phyloP scores from a whole-genome alignment of 2,797 vertebrate genomes.

The Gymnoscopelus microlampas region DNA sequence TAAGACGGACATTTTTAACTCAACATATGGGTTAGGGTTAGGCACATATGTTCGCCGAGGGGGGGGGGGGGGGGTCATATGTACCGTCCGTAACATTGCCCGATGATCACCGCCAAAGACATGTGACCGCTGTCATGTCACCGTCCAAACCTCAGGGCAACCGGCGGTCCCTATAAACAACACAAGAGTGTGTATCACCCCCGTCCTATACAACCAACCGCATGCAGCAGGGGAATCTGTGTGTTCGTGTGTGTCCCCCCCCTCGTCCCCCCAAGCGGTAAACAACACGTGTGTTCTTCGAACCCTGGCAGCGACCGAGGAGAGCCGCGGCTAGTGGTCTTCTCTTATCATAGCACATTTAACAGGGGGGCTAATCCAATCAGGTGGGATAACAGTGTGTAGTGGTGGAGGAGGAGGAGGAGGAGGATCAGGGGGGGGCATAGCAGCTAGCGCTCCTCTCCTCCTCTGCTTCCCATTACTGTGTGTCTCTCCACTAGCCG shows the following conservation, averaged over 20 bases:
- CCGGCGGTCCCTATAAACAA: not conserved
- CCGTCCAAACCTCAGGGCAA: not conserved
- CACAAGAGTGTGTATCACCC: not conserved
- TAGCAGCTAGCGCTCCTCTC: constrained; percentile 20
- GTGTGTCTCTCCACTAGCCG: constrained; percentile 62
- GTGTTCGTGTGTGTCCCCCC: constrained; percentile 32
- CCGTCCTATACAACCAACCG: constrained; percentile 9
- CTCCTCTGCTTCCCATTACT: constrained; percentile 81
- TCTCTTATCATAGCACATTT: constrained; percentile 82
- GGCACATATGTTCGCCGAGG: no score
- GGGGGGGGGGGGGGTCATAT: no score
- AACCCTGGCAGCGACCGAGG: constrained; percentile 40
- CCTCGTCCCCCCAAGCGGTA: constrained; percentile 1
- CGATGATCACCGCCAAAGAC: no score
- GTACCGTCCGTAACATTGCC: no score
- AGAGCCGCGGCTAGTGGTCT: constrained; percentile 72
- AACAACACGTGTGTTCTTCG: not conserved
- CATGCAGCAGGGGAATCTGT: constrained; percentile 50
- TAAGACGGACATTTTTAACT: no score
- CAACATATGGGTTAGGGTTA: no score
- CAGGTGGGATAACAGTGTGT: constrained; percentile 81
- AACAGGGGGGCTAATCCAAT: constrained; percentile 83
- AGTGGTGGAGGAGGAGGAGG: constrained; percentile 72
- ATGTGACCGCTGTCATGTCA: not conserved
- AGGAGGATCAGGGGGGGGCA: constrained; percentile 75